Conservation (phyloP, 2,113 vertebrate genomes). For the Cryptomyrus ogoouensis region DNA sequence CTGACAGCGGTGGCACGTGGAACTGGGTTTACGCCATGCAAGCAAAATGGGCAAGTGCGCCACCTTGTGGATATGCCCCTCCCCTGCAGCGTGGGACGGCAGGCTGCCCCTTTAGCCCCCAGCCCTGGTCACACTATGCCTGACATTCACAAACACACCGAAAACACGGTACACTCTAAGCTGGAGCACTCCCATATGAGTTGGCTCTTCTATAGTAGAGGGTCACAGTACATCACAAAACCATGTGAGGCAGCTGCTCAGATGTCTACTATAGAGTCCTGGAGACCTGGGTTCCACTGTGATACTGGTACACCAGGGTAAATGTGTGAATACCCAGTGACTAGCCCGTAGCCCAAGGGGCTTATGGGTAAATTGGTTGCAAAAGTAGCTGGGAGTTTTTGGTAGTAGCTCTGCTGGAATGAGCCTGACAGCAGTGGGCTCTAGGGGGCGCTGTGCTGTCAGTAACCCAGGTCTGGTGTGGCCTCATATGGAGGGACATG, state of each 20-base stretch:
- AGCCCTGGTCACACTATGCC: neutral
- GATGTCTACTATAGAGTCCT: conserved; percentile 17
- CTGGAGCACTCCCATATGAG: conserved; percentile 15
- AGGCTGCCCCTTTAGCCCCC: neutral
- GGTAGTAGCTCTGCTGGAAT: neutral
- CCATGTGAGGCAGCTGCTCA: conserved; percentile 10
- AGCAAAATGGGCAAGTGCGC: neutral
- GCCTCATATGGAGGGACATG: conserved; percentile 24
- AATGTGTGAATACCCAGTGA: neutral
- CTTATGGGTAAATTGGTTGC: neutral
- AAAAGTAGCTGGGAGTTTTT: neutral
- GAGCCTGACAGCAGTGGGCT: neutral
- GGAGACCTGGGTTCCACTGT: conserved; percentile 10
- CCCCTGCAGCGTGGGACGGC: neutral
- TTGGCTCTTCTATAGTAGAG: conserved; percentile 11
- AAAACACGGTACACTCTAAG: neutral
- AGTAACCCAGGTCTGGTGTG: conserved; percentile 11
- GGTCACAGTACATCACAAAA: neutral
- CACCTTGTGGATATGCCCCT: neutral
- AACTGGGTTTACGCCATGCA: conserved; percentile 7
- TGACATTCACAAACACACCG: neutral
- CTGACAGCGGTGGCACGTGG: neutral
- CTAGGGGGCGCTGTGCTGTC: neutral
- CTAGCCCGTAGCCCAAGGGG: neutral
- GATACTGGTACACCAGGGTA: neutral